phyloP scores from a whole-genome alignment of 2,797 vertebrate species.

The Sebastes trivittatus region DNA sequence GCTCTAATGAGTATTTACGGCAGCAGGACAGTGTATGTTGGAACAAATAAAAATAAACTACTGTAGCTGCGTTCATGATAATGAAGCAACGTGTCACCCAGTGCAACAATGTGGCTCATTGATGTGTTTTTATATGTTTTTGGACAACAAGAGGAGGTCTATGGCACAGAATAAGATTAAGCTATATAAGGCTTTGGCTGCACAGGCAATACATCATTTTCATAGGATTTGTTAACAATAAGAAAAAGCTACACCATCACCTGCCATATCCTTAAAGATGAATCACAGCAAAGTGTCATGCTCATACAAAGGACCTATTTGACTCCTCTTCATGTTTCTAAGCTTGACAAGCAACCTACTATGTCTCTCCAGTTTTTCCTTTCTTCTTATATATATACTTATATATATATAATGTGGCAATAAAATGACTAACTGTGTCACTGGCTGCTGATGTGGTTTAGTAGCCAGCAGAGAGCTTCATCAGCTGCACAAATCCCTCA shows the following conservation, averaged over 20 bases:
- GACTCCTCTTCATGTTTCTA: background rate
- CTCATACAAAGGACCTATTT: conserved; percentile 1
- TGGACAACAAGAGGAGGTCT: background rate
- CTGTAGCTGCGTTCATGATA: background rate
- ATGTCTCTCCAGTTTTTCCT: background rate
- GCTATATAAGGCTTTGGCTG: background rate
- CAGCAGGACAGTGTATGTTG: background rate
- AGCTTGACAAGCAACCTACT: background rate
- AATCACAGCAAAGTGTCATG: background rate
- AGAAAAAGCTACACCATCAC: background rate
- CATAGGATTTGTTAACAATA: background rate
- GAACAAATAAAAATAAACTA: background rate
- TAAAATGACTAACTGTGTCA: conserved; percentile 15
- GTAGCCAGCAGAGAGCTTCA: conserved; percentile 19
- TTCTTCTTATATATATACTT: conserved; percentile 9
- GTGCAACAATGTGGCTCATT: background rate
- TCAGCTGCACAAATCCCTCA: conserved; percentile 17
- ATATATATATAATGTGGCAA: conserved; percentile 18
- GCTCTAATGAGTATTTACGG: background rate
- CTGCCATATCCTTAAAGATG: background rate
- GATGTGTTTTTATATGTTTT: background rate
- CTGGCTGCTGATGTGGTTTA: conserved; percentile 24
- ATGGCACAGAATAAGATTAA: background rate
- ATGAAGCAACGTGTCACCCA: background rate
- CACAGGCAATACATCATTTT: background rate